A percentile compares a stretch with the other conserved stretches of the same genome.
phyloP scores from a whole-genome alignment of 2,888 invertebrate species.

The Brenthis hecate region DNA sequence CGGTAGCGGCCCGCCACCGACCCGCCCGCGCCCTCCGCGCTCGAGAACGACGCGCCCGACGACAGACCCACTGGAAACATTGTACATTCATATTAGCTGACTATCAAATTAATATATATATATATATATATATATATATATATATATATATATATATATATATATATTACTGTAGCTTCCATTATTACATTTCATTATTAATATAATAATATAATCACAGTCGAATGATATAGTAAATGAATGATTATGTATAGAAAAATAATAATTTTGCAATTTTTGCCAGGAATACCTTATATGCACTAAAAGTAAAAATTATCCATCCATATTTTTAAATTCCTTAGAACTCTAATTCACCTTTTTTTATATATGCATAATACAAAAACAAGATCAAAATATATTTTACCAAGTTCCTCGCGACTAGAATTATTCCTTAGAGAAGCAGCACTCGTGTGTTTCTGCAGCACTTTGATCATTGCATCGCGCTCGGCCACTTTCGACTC shows the following conservation, averaged over 20 bases:
- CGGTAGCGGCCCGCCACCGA: constrained; percentile 63
- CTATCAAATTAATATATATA: background rate
- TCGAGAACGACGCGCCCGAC: constrained; percentile 77
- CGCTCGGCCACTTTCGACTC: constrained; percentile 94
- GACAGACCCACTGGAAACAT: constrained; percentile 67
- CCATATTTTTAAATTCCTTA: too few relatives aligned
- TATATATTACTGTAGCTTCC: too few relatives aligned
- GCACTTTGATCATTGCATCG: constrained; percentile 94
- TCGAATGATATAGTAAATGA: too few relatives aligned
- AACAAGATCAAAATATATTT: constrained; percentile 7
- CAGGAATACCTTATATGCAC: too few relatives aligned
- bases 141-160: too few relatives aligned
- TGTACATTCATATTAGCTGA: background rate
- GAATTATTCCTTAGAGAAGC: constrained; percentile 79
- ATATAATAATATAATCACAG: too few relatives aligned
- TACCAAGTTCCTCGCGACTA: constrained; percentile 77
- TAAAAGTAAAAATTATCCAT: too few relatives aligned
- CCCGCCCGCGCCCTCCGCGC: constrained; percentile 65
- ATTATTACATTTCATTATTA: too few relatives aligned
- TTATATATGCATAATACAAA: background rate
- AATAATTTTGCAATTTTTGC: too few relatives aligned
- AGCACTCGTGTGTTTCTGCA: constrained; percentile 90
- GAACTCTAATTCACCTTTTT: too few relatives aligned
- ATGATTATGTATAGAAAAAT: too few relatives aligned
- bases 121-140: too few relatives aligned